These are phyloP conservation scores for Coracias cyanogaster DNA, from an alignment of 2,797 vertebrate genomes.

Conservation along the genomic window DNA sequence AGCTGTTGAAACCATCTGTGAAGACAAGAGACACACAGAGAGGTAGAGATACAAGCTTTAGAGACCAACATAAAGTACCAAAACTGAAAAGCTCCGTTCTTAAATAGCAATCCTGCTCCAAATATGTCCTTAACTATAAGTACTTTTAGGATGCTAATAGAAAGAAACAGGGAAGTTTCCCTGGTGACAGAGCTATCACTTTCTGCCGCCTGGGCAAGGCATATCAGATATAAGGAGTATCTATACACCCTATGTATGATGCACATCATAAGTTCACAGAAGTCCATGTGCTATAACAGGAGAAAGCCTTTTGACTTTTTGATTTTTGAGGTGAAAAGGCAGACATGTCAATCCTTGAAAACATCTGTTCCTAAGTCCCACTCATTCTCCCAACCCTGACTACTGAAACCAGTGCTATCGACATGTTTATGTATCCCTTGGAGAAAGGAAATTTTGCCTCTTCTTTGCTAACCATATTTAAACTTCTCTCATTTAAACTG, in stretches of 20 bases:
- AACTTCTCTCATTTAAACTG: not conserved
- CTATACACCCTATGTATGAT: too few species aligned
- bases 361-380: not conserved
- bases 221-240: not conserved
- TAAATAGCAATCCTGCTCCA: not conserved
- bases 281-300: not conserved
- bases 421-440: not conserved
- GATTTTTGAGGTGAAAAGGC: not conserved
- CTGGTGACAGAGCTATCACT: not conserved
- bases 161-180: not conserved
- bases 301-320: not conserved
- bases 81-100: not conserved
- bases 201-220: not conserved
- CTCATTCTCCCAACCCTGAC: not conserved
- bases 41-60: not conserved
- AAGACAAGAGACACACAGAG: not conserved
- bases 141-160: not conserved
- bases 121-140: not conserved
- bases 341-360: not conserved
- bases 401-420: rapidly evolving
- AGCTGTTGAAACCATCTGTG: conserved; percentile 55
- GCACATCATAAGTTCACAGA: rapidly evolving
- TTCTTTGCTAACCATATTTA: not conserved
- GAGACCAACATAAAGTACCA: not conserved
- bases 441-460: not conserved